phyloP scores from a whole-genome alignment of 2,888 invertebrate species.

The Eremobia ochroleuca region DNA sequence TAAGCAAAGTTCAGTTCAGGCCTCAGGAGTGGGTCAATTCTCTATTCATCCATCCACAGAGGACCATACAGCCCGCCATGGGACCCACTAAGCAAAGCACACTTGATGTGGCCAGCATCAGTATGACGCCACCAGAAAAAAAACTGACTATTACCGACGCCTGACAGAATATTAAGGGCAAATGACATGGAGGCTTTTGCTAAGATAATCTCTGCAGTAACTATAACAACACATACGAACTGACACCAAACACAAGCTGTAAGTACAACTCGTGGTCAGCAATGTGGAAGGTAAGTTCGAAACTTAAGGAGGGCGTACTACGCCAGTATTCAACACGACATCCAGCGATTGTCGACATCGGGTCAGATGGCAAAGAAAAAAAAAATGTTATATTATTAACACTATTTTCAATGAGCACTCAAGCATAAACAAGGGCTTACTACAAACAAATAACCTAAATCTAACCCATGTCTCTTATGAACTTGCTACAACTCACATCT shows the following conservation, averaged over 20 bases:
- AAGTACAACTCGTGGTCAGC: too few relatives aligned
- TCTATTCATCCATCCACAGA: too few relatives aligned
- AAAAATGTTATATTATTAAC: too few relatives aligned
- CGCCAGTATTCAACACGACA: neutral
- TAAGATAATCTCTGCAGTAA: neutral
- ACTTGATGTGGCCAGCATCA: neutral
- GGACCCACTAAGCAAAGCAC: neutral
- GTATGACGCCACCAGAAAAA: neutral
- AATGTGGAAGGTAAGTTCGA: neutral
- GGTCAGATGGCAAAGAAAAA: too few relatives aligned
- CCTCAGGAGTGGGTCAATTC: neutral
- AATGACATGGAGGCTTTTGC: neutral
- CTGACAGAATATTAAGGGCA: conserved; percentile 5
- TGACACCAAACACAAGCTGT: too few relatives aligned
- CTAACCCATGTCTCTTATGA: neutral
- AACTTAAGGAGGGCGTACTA: neutral
- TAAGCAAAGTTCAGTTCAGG: too few relatives aligned
- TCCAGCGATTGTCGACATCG: too few relatives aligned
- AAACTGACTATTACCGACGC: neutral
- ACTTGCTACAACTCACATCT: neutral
- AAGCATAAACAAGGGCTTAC: neutral
- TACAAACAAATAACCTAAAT: neutral
- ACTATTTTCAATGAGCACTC: neutral
- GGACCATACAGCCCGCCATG: too few relatives aligned
- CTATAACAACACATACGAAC: neutral